Evolutionary conservation across 2,888 invertebrate genomes (phyloP).

Genomic region (Callosobruchus maculatus): DNA sequence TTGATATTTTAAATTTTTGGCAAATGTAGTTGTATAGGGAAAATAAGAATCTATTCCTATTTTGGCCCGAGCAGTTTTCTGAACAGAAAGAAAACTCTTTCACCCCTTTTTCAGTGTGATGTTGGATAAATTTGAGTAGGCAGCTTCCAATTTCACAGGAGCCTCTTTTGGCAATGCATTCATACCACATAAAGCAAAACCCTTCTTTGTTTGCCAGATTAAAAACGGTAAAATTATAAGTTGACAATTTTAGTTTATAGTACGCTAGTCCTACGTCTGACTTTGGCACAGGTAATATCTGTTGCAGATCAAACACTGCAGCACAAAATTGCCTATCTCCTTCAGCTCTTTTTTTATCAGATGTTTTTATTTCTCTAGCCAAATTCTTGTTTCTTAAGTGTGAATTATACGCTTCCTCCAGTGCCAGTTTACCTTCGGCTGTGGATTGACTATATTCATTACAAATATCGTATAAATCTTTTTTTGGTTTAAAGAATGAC

Average conservation of each 20-base stretch:
- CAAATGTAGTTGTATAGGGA: conserved; percentile 11
- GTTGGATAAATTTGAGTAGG: conserved; percentile 7
- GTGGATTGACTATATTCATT: conserved; percentile 14
- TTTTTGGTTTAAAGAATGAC: conserved; percentile 28
- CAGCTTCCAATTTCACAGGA: conserved; percentile 19
- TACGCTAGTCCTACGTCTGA: conserved; percentile 14
- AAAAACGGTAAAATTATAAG: conserved; percentile 16
- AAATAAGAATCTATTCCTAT: conserved; percentile 13
- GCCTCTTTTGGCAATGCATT: conserved; percentile 16
- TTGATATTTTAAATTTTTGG: conserved; percentile 11
- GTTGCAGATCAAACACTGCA: conserved; percentile 18
- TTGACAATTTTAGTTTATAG: conserved; percentile 15
- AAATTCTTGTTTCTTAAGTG: not conserved
- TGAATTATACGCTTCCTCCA: no score
- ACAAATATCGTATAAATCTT: conserved; percentile 23
- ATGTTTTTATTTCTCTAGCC: conserved; percentile 23
- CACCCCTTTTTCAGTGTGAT: not conserved
- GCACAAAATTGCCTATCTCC: not conserved
- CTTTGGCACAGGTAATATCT: conserved; percentile 13
- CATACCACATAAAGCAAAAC: conserved; percentile 19
- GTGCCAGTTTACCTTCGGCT: conserved; percentile 18
- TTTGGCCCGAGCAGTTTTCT: conserved; percentile 15
- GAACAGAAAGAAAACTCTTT: conserved; percentile 13
- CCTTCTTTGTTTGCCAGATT: conserved; percentile 11
- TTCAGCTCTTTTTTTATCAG: conserved; percentile 5